Percentiles rank a stretch among this genome's conserved stretches.
phyloP scores from a whole-genome alignment of 2,888 invertebrate genomes.

The Drosophila neotestacea region DNA sequence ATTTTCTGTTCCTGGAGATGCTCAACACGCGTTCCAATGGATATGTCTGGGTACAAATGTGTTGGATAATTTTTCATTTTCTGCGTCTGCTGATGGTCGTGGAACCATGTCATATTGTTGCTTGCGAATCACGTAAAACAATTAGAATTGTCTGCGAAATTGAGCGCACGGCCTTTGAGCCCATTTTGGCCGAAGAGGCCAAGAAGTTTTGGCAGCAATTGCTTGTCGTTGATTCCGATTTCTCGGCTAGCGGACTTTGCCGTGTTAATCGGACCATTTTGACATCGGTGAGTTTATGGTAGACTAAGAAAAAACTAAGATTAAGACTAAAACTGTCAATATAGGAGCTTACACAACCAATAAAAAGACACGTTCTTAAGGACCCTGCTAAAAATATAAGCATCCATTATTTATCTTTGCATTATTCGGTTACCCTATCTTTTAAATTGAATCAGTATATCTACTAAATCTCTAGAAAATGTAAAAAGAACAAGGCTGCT shows the following conservation, averaged over 20 bases:
- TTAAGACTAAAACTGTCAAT: too few species aligned
- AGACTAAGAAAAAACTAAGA: too few species aligned
- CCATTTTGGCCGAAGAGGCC: constrained; percentile 83
- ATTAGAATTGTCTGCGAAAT: constrained; percentile 86
- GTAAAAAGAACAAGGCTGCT: too few species aligned
- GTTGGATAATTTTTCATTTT: constrained; percentile 86
- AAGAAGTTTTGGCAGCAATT: constrained; percentile 85
- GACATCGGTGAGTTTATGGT: constrained; percentile 86
- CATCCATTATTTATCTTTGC: too few species aligned
- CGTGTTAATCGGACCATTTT: constrained; percentile 86
- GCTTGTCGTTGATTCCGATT: constrained; percentile 82
- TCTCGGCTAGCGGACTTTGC: constrained; percentile 87
- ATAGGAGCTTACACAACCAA: too few species aligned
- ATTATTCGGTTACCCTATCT: too few species aligned
- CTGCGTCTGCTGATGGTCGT: constrained; percentile 86
- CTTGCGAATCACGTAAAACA: constrained; percentile 85
- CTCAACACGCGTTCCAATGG: constrained; percentile 84
- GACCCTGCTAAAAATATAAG: too few species aligned
- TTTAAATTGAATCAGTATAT: too few species aligned
- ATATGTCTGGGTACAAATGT: constrained; percentile 85
- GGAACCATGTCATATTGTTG: constrained; percentile 86
- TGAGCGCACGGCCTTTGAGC: constrained; percentile 79
- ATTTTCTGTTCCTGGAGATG: constrained; percentile 86
- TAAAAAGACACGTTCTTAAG: too few species aligned
- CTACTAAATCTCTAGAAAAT: too few species aligned